Conservation (phyloP, 2,113 vertebrate species). For the Cavia porcellus region DNA sequence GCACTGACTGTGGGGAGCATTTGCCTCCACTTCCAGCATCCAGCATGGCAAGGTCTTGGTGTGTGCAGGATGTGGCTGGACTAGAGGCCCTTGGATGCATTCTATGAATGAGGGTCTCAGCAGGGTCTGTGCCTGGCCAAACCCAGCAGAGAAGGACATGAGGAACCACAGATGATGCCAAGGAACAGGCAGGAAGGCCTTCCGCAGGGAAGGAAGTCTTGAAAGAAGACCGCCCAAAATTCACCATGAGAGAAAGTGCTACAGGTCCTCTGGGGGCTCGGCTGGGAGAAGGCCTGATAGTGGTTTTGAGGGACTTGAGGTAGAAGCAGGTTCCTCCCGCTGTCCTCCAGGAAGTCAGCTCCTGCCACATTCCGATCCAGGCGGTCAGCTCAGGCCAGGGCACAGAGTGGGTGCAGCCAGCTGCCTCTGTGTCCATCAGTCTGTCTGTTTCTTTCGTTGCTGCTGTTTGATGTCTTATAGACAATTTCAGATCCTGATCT, state of each 20-base stretch:
- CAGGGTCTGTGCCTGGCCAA: background rate
- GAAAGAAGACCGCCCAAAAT: background rate
- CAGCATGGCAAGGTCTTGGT: background rate
- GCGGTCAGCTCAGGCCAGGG: background rate
- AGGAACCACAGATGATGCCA: background rate
- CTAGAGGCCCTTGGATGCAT: background rate
- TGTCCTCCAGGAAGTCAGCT: background rate
- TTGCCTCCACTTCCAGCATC: background rate
- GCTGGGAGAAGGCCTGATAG: background rate
- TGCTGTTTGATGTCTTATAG: background rate
- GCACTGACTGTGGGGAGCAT: background rate
- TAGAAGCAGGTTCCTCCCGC: background rate
- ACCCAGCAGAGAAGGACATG: background rate
- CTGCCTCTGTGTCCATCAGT: background rate
- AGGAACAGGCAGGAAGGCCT: background rate
- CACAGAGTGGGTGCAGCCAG: background rate
- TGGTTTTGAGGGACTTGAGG: background rate
- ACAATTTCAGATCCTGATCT: background rate
- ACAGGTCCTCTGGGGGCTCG: fast-evolving
- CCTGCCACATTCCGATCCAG: background rate
- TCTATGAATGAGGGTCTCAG: background rate
- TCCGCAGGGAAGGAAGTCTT: background rate
- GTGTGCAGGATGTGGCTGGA: background rate
- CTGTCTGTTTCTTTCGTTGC: background rate
- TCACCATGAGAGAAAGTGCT: background rate